Base-by-base conservation (phyloP, 2,888 invertebrate species). In the Platypus cylindrus region DNA sequence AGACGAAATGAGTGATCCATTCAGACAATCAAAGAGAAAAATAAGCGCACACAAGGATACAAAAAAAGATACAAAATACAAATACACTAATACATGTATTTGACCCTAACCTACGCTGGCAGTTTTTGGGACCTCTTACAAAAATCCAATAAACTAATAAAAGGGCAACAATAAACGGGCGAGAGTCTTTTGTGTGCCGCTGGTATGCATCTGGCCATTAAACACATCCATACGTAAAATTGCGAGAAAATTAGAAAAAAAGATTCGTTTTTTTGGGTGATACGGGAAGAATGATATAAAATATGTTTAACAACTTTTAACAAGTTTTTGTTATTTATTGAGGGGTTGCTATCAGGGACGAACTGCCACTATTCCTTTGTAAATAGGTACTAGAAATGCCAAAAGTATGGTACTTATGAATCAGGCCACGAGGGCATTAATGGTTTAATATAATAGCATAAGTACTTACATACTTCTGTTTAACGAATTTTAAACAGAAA, bases 161-260 rank as follows among this genome's bases (percentile, higher is more conserved):
- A 54, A 52, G 52, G 50, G 46, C 52, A 54, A 51, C 55, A 39
- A 42, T 39, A 38, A 49, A n/a, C n/a, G n/a, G 52, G 52, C 53
- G 52, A 51, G 51, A 44, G 41, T 40, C 45, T 41, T 48, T 52
- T 52, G 51, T 55, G 44, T 40, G 37, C 22, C 34, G 31, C 37
- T 29, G 43, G 13, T 28, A 36, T 50, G 44, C 58, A 59, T 57
- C 58, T 57, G 58, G 58, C 46, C 34, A 22, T 36, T 31, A 17
- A 25, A 42, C 32, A 29, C 56, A 53, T 45, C 49, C 52, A 48
- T 40, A 50, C 58, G 58, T 59, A 48, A 59, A 59, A 59, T 59
- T 51, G 52, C 51, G 55, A 54, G 58, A 59, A 59, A 59, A 59
- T 59, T 58, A 51, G 52, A 47, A 40, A 43, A 43, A 42, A 36